Base-by-base conservation (phyloP, 2,888 invertebrate species). In the Megamerina dolium region DNA sequence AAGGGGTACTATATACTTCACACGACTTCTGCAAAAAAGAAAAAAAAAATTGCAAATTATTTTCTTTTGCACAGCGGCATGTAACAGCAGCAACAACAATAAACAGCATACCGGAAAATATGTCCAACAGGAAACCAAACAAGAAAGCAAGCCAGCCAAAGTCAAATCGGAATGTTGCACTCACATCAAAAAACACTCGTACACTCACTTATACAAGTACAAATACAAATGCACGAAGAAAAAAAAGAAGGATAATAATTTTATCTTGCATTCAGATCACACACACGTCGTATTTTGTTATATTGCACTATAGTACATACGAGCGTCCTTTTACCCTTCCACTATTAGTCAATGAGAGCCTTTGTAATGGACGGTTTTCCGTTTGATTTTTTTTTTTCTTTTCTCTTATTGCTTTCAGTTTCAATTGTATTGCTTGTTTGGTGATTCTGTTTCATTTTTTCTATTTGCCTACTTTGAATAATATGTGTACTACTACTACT, bases 181-280 rank as follows among this genome's bases (percentile, higher is more conserved):
- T 23, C 23, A 6, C 13, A 3, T 19, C 30, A 29, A 29, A 38
- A 29, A 44, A 41, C 36, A 50, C n/a, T n/a, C n/a, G n/a, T n/a
- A n/a, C n/a, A n/a, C n/a, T n/a, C n/a, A n/a, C n/a, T n/a, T n/a
- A n/a, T n/a, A n/a, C 36, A 38, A 40, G 16, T n/a, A 16, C 54
- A 46, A 41, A 30, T 38, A 38, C 36, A 27, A 37, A 42, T 37
- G 39, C 41, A 38, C 37, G 29, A 42, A 44, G 43, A 37, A 65
- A 65, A 59, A 45, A 38, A 65, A 66, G 59, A 66, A 64, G 61
- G 59, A 59, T 64, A 63, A 64, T 63, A 64, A 64, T 63, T 65
- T 65, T 65, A 64, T 65, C 63, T 61, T 51, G 62, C 53, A 66
- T 66, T 63, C 64, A 61, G 60, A 63, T 66, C 63, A 64, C 66